Conservation (phyloP, 2,888 invertebrate species). For the Hypsopygia costalis region DNA sequence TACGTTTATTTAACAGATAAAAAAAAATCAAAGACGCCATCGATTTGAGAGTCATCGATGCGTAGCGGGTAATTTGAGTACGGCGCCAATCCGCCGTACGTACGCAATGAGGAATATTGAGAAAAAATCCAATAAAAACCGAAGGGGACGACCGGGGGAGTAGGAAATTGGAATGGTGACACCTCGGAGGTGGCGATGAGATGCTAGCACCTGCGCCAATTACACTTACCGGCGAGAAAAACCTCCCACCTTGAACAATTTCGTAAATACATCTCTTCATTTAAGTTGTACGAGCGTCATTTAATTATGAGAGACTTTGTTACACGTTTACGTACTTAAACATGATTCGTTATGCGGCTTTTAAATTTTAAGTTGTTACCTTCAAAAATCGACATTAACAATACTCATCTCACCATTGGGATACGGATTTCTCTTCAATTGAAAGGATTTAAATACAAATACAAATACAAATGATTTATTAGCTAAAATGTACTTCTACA, state of each 20-base stretch:
- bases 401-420: too few relatives aligned
- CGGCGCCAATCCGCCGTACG: constrained; percentile 39
- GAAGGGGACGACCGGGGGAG: constrained; percentile 28
- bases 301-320: neutral
- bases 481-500: too few relatives aligned
- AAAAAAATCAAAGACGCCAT: constrained; percentile 31
- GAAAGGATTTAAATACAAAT: too few relatives aligned
- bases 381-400: too few relatives aligned
- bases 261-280: constrained; percentile 12
- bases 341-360: neutral
- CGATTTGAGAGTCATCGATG: constrained; percentile 25
- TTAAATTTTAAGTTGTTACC: too few relatives aligned
- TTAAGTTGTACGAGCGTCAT: constrained; percentile 1
- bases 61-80: constrained; percentile 37
- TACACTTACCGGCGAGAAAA: constrained; percentile 37
- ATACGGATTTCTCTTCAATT: too few relatives aligned
- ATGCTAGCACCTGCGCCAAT: constrained; percentile 49
- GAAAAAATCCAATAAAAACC: constrained; percentile 63
- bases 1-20: constrained; percentile 21
- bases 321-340: neutral
- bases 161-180: constrained; percentile 66
- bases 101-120: constrained; percentile 62
- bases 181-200: constrained; percentile 39
- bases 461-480: too few relatives aligned
- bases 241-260: constrained; percentile 12